Percentiles rank a stretch among this genome's conserved stretches.
These are phyloP conservation scores for Ceratina calcarata DNA, from an alignment of 1,140 invertebrate genomes.

Conservation along the genomic window DNA sequence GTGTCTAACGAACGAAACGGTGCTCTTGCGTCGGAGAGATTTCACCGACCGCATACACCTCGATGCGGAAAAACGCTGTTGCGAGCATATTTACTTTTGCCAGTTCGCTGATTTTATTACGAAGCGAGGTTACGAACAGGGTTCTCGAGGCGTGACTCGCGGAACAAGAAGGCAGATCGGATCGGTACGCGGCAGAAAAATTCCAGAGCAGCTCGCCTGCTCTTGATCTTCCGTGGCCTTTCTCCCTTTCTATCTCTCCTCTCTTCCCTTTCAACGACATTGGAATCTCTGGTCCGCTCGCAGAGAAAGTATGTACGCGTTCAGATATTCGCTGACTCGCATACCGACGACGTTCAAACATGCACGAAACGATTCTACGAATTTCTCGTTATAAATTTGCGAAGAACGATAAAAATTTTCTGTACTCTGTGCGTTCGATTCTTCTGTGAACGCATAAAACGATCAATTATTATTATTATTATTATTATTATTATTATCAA, in stretches of 20 bases:
- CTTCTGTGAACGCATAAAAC: no score
- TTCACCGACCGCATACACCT: no score
- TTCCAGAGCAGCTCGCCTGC: conserved; percentile 34
- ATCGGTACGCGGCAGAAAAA: conserved; percentile 20
- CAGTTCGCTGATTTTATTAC: background rate
- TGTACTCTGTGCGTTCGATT: no score
- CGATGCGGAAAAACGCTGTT: background rate
- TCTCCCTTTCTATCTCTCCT: conserved; percentile 10
- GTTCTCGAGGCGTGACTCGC: background rate
- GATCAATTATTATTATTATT: no score
- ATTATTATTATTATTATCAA: no score
- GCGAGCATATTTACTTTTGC: background rate
- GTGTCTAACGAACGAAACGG: no score
- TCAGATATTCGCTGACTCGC: conserved; percentile 36
- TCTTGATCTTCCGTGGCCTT: conserved; percentile 43
- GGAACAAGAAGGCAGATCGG: conserved; percentile 10
- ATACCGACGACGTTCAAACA: conserved; percentile 37
- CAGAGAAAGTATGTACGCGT: conserved; percentile 55
- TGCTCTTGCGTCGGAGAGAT: no score
- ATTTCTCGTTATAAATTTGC: no score
- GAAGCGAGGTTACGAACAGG: background rate
- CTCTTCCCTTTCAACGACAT: background rate
- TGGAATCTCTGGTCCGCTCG: conserved; percentile 2
- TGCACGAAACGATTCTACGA: no score
- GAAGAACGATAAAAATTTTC: no score